Evolutionary conservation across 2,797 vertebrate genomes (phyloP).

Genomic region (Sus cebifrons): DNA sequence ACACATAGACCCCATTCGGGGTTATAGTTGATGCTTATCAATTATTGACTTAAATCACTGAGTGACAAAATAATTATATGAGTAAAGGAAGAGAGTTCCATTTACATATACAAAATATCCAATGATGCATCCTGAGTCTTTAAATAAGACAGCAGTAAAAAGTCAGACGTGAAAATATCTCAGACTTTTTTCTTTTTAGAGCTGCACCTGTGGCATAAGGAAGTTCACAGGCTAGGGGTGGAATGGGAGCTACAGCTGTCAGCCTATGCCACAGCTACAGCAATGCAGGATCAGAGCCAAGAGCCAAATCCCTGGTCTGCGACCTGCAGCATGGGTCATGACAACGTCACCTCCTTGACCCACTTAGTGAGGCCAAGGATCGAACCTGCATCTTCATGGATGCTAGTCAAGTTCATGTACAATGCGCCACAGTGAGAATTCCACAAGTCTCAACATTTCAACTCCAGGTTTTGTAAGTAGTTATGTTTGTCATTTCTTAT

Average conservation of each 20-base stretch:
- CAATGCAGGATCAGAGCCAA: no score
- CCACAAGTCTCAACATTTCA: background rate
- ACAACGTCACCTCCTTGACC: no score
- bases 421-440: no score
- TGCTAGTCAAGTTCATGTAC: no score
- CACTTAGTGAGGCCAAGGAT: no score
- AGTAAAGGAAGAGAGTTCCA: background rate
- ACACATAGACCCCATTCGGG: accelerated
- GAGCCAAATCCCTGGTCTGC: no score
- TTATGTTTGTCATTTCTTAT: background rate
- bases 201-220: no score
- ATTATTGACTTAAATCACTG: background rate
- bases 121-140: background rate
- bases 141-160: background rate
- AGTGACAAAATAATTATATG: background rate
- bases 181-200: background rate
- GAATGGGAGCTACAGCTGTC: no score
- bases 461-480: background rate
- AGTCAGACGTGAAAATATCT: background rate
- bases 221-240: no score
- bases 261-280: no score
- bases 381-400: no score
- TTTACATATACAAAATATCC: background rate
- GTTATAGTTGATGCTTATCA: background rate
- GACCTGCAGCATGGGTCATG: no score